Evolutionary conservation across 2,113 vertebrate genomes (phyloP).

Genomic region (Lepus europaeus): DNA sequence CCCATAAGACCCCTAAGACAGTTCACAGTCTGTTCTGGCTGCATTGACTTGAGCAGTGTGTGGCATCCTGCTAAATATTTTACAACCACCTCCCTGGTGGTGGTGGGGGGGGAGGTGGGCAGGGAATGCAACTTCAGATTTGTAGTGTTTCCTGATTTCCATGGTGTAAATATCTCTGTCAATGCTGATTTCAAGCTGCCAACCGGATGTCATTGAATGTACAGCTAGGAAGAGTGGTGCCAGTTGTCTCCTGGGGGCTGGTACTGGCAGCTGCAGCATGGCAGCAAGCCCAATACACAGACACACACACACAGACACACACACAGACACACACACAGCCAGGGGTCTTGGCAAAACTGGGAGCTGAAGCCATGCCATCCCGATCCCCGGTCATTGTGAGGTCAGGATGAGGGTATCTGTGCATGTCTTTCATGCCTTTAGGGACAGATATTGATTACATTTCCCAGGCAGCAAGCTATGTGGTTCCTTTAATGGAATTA

Average conservation of each 20-base stretch:
- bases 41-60: not conserved
- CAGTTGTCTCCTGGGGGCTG: rapidly evolving
- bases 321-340: not conserved
- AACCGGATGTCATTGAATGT: not conserved
- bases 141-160: not conserved
- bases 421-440: not conserved
- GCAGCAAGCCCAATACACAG: not conserved
- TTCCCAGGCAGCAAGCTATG: not conserved
- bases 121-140: not conserved
- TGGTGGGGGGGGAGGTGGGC: too few relatives aligned
- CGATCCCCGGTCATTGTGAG: not conserved
- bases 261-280: not conserved
- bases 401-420: not conserved
- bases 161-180: not conserved
- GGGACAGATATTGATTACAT: not conserved
- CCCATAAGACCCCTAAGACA: not conserved
- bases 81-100: not conserved
- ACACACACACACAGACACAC: not conserved
- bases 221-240: not conserved
- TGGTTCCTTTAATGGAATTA: not conserved
- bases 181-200: not conserved
- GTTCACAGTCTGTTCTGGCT: not conserved
- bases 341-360: not conserved
- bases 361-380: not conserved
- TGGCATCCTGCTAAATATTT: conserved; percentile 31